Base-by-base conservation (phyloP, 2,797 vertebrate species). In the Podarcis siculus region DNA sequence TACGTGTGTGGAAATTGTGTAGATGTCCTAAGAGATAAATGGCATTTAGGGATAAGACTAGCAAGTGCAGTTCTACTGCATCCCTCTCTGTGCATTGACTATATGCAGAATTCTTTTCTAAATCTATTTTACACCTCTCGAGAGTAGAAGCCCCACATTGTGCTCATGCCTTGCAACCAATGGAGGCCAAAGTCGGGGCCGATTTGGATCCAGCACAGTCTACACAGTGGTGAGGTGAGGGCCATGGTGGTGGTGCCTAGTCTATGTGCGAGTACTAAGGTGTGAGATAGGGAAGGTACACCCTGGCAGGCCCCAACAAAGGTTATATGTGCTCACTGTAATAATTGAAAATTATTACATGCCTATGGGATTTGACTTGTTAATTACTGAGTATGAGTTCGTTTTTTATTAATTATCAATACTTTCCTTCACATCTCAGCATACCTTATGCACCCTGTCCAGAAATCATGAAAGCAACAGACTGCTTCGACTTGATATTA, bases 371-470 rank as follows among this genome's bases (percentile, higher is more conserved):
- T 4, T 23, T 79, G 7, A 79, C 39, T 30, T 45, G 19, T 55
- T 69, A 58, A 86, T 71, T 71, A 61, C 5, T 21, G 27, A 72
- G 17, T 15, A 30, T 32, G 49, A 55, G 1, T 61, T 42, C 37
- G 21, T 69, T 86, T 86, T 72, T 55, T 80, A 58, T 67, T 37
- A 71, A 58, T 58, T 79, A 86, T 58, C 77, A 81, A 21, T 81
- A 80, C 39, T 87, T 81, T 58, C 35, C 64, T 55, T 2, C 25
- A 81, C 10, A 35, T 42, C 81, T 9, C 23, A 58, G 23, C 15
- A 7, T 32, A 32, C 12, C 49, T 42, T 42, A 9, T 72, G 67
- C 3, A n/a, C 15, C 55, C 58, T 25, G 17, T 64, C 45, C 25
- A 66, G 10, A 27, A 84, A 73, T 64, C 32, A 55, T 37, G 58